phyloP scores from a whole-genome alignment of 2,888 invertebrate genomes.

The Andrena hattorfiana region DNA sequence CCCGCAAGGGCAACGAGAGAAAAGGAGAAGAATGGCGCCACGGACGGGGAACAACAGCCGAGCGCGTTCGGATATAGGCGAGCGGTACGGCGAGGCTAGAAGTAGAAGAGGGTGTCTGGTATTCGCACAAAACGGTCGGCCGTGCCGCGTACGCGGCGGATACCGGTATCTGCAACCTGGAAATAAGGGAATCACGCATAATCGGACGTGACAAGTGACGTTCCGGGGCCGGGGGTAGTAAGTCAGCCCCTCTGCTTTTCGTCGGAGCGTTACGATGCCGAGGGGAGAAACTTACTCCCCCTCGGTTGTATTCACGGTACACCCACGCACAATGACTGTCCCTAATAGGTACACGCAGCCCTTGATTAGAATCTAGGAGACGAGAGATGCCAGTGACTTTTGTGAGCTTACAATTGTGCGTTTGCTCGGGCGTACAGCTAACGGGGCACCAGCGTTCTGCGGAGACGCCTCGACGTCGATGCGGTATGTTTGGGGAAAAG shows the following conservation, averaged over 20 bases:
- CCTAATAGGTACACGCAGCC: conserved; percentile 84
- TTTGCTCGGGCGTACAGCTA: conserved; percentile 27
- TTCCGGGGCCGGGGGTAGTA: conserved; percentile 68
- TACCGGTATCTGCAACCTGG: conserved; percentile 58
- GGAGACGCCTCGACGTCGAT: neutral
- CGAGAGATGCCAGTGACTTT: conserved; percentile 67
- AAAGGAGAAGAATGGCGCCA: conserved; percentile 37
- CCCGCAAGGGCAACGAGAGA: conserved; percentile 36
- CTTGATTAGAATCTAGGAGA: conserved; percentile 82
- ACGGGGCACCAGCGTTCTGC: conserved; percentile 1
- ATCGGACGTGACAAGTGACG: conserved; percentile 82
- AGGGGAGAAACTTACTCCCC: conserved; percentile 70
- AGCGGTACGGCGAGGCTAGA: conserved; percentile 30
- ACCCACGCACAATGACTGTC: conserved; percentile 83
- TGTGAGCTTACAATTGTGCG: conserved; percentile 50
- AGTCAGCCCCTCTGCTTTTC: conserved; percentile 73
- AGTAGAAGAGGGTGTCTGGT: conserved; percentile 35
- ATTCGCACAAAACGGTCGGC: conserved; percentile 47
- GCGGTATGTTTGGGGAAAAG: neutral
- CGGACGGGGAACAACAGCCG: conserved; percentile 44
- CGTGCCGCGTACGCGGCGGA: conserved; percentile 26
- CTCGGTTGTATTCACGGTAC: conserved; percentile 74
- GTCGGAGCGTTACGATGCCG: conserved; percentile 60
- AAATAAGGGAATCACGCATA: conserved; percentile 76
- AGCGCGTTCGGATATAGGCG: conserved; percentile 53